phyloP scores from a whole-genome alignment of 2,113 vertebrate species.

The Panthera uncia region DNA sequence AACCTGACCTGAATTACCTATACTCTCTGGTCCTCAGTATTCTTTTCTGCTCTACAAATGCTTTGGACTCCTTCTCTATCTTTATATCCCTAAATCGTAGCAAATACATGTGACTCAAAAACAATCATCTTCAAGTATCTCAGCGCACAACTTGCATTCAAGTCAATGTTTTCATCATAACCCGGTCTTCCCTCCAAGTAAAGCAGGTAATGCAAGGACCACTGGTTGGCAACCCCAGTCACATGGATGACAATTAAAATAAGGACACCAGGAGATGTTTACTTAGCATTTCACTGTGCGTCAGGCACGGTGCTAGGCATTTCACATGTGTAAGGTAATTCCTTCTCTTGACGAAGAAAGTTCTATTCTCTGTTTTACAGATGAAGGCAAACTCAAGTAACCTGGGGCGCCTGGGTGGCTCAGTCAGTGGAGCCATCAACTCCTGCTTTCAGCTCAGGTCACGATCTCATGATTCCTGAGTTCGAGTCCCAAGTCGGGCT shows the following conservation, averaged over 20 bases:
- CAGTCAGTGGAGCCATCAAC: too few relatives aligned
- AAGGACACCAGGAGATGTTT: neutral
- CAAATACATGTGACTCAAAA: neutral
- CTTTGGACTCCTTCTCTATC: neutral
- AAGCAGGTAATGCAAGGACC: neutral
- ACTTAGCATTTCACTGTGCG: neutral
- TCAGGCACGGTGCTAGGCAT: neutral
- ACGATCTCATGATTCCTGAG: too few relatives aligned
- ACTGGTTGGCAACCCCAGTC: neutral
- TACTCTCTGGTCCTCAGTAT: neutral
- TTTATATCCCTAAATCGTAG: neutral
- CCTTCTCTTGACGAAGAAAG: constrained; percentile 55
- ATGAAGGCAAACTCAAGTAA: neutral
- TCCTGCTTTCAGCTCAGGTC: too few relatives aligned
- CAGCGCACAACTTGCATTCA: neutral
- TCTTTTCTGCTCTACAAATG: neutral
- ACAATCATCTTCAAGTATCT: neutral
- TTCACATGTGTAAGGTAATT: neutral
- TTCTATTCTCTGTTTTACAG: neutral
- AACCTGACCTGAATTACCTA: neutral
- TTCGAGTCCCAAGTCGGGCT: too few relatives aligned
- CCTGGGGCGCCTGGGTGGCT: too few relatives aligned
- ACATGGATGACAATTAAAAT: neutral
- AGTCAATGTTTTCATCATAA: neutral
- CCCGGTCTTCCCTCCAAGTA: neutral